Evolutionary conservation across 92 coral and sea anemone species (phyloP), one percentile per base, ranked within the genome.

Genomic region (Desmophyllum pertusum): DNA sequence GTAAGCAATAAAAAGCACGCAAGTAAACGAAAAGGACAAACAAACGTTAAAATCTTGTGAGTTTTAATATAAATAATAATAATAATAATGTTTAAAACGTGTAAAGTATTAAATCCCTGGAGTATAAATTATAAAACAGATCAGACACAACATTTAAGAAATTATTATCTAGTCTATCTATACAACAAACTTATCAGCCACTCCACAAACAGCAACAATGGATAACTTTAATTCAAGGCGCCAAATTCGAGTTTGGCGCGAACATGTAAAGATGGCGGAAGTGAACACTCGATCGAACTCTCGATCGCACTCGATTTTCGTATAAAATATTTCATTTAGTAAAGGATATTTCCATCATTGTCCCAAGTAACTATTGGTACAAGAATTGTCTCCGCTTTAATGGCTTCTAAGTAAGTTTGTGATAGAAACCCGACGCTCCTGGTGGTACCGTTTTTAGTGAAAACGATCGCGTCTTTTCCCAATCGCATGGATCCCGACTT

Each of bases 401-500:
- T 91, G 67, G 85, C 81, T 82, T 91, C 93, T 27, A 97, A 70
- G 85, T 97, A 97, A 7, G 97, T 97, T 79, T 97, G 99, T 25
- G 99, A 97, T 0, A 97, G 84, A 74, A 92, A 94, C 21, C 99
- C 99, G 11, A 97, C 94, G 65, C 99, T 97, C 69, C 75, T 83
- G 1, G 97, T 81, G 3, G 76, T 63, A 1, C 81, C 90, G 52
- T 89, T 83, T 67, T 94, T 92, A 1, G 99, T 97, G 73, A 97
- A 88, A 7, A 97, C 97, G 36, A 97, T 59, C 0, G 99, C 98
- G 79, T 94, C 97, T 50, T 88, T 91, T 11, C 99, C 99, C 0
- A 97, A 93, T 50, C 99, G 90, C 99, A 97, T 97, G 11, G 99
- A 97, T 53, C 99, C 99, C 37, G 99, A 97, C 77, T 97, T 97